A percentile compares a stretch with the other conserved stretches of the same genome.
Evolutionary conservation across 2,113 vertebrate genomes (phyloP).

Genomic region (Boulengeromyrus knoepffleri): DNA sequence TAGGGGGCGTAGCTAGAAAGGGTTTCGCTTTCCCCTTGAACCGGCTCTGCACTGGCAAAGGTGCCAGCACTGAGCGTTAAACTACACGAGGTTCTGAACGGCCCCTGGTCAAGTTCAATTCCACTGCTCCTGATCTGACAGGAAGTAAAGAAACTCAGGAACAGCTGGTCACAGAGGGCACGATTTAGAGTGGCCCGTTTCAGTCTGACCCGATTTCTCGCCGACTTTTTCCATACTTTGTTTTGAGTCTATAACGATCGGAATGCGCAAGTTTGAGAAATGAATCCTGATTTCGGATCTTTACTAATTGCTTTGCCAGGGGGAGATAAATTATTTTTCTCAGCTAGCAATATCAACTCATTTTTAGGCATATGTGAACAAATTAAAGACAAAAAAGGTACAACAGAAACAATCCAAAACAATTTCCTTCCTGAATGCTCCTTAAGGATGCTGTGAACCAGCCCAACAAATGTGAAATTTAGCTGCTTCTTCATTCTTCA

Average conservation of each 20-base stretch:
- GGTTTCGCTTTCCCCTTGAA: background rate
- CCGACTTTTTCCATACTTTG: background rate
- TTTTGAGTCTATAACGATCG: background rate
- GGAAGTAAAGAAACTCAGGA: background rate
- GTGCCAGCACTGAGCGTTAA: background rate
- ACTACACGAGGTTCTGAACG: background rate
- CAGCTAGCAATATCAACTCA: background rate
- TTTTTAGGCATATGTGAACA: background rate
- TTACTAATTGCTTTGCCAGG: background rate
- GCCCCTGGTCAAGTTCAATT: background rate
- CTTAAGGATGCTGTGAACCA: background rate
- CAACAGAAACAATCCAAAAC: background rate
- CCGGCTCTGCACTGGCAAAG: background rate
- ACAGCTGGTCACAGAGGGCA: background rate
- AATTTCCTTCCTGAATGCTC: background rate
- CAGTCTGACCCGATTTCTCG: background rate
- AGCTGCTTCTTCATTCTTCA: background rate
- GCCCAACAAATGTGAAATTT: background rate
- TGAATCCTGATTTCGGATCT: background rate
- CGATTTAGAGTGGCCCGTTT: background rate
- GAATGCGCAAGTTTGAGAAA: background rate
- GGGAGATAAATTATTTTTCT: background rate
- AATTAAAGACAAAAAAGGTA: background rate
- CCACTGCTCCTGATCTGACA: background rate
- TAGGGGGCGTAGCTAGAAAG: background rate